Base-by-base conservation (phyloP, 2,797 vertebrate genomes). In the Cossypha niveicapilla region DNA sequence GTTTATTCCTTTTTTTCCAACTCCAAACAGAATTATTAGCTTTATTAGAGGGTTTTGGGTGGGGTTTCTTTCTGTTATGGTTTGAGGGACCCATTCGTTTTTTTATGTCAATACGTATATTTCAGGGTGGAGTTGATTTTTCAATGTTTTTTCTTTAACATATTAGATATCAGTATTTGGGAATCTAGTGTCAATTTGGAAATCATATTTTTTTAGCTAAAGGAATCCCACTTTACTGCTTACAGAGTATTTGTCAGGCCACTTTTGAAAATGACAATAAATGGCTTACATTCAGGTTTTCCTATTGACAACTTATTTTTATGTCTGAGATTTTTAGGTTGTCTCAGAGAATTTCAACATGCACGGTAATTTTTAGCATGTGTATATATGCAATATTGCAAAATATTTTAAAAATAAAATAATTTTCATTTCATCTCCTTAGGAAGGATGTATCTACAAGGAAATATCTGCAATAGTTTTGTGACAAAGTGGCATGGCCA, bases 51-150 rank as follows among this genome's bases (percentile, higher is more conserved):
- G 0, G 3, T 6, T 54, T 58, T 12, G 15, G 1, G 3, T 45
- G 5, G 3, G 1, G 0, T 37, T 25, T 67, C 41, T 45, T 28
- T 11, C 6, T 60, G 3, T n/a, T 61, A 65, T 11, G 3, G 5
- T 1, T 13, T 44, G 17, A 6, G 12, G 1, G 1, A 0, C 0
- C 2, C 3, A 2, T 8, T 61, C 14, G 16, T 27, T 30, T 53
- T 57, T 71, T 75, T 5, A 53, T 18, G 5, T 56, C 3, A 15
- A 37, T 13, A n/a, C 2, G 2, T 42, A 14, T 53, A 14, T 79
- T 88, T 80, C 22, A 85, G 14, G 23, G 81, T 19, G 7, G 16
- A 42, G 34, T 70, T 60, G 17, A 37, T 37, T 86, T 85, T 83
- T 24, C 11, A 37, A 1, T 34, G 1, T 1, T 32, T 58, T 79